Conservation (phyloP, 2,797 vertebrate species). For the Urophycis tenuis region DNA sequence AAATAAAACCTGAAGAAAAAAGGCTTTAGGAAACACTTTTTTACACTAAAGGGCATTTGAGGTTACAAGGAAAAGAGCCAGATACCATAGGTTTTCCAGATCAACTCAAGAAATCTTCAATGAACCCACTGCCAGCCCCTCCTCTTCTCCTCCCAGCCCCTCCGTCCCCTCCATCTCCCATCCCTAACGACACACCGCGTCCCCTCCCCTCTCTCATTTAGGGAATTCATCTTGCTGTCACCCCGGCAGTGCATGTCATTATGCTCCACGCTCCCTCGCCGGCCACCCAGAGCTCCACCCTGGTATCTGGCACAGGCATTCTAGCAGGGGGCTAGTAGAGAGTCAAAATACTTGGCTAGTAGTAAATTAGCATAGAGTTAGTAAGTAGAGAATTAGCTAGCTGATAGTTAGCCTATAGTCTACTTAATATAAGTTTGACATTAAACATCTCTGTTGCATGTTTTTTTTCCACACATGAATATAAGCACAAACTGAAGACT, state of each 20-base stretch:
- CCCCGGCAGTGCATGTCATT: constrained; percentile 58
- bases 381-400: background rate
- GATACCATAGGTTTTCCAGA: background rate
- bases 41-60: background rate
- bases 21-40: background rate
- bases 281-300: constrained; percentile 63
- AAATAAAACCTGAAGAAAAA: background rate
- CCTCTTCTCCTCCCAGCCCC: constrained; percentile 12
- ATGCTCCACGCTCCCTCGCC: constrained; percentile 56
- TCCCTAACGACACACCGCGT: constrained; percentile 52
- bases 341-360: background rate
- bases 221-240: constrained; percentile 66
- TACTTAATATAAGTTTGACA: background rate
- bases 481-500: background rate
- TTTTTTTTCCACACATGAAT: background rate
- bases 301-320: constrained; percentile 58
- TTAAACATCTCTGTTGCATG: background rate
- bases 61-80: background rate
- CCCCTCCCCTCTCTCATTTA: constrained; percentile 61
- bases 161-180: constrained; percentile 30
- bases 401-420: background rate
- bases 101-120: background rate
- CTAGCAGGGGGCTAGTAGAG: constrained; percentile 49
- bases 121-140: background rate
- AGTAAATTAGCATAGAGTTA: background rate